Evolutionary conservation across 2,113 vertebrate genomes (phyloP).

Genomic region (Galemys pyrenaicus): DNA sequence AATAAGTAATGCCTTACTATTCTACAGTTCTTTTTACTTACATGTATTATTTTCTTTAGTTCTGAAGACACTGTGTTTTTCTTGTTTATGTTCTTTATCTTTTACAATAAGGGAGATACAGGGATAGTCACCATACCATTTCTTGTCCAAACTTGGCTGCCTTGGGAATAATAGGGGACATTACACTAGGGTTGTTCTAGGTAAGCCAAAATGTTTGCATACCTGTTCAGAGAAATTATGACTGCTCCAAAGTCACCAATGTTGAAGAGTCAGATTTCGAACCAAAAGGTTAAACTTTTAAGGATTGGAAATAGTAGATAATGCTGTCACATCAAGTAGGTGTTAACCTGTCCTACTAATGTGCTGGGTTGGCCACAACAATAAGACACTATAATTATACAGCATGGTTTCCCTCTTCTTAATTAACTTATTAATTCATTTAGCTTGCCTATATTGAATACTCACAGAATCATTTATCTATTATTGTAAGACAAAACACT

Average conservation of each 20-base stretch:
- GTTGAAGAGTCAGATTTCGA: constrained; percentile 17
- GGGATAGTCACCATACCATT: constrained; percentile 8
- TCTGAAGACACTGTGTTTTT: background rate
- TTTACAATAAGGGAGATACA: constrained; percentile 15
- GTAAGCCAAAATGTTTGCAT: background rate
- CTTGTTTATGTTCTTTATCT: constrained; percentile 17
- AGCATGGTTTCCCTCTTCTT: background rate
- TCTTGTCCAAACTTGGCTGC: background rate
- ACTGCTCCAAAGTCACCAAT: background rate
- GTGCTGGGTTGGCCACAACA: background rate
- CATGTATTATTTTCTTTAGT: constrained; percentile 11
- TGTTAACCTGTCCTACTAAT: background rate
- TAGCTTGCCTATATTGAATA: background rate
- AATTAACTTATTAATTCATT: constrained; percentile 27
- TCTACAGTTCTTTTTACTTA: constrained; percentile 16
- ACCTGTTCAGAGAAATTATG: background rate
- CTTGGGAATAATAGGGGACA: background rate
- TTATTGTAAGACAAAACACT: background rate
- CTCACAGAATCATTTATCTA: constrained; percentile 20
- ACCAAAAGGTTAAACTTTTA: background rate
- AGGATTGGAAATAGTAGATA: background rate
- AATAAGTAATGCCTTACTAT: background rate
- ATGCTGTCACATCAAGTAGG: background rate
- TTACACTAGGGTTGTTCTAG: background rate
- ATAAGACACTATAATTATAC: background rate